Evolutionary conservation across 2,113 vertebrate species (phyloP).

Genomic region (Halichoerus grypus): DNA sequence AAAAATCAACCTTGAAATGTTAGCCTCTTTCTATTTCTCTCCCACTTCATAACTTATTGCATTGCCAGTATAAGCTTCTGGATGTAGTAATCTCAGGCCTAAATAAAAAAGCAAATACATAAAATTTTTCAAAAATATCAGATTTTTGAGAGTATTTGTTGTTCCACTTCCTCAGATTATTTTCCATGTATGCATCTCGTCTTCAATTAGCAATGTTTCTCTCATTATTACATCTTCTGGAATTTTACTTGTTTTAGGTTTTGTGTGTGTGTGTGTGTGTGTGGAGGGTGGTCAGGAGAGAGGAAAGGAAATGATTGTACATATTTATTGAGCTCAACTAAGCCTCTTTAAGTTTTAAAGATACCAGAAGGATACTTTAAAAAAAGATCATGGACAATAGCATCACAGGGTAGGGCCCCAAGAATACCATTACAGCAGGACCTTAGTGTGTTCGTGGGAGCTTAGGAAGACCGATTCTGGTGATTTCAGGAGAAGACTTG

Average conservation of each 20-base stretch:
- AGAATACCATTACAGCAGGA: not conserved
- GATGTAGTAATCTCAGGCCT: not conserved
- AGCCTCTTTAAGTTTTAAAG: constrained; percentile 9
- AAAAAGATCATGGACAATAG: not conserved
- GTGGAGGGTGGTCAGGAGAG: not conserved
- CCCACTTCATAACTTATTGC: not conserved
- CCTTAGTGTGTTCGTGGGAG: not conserved
- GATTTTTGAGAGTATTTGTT: constrained; percentile 20
- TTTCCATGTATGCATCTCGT: not conserved
- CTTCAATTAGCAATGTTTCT: not conserved
- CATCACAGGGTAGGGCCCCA: not conserved
- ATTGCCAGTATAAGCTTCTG: not conserved
- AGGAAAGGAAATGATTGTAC: not conserved
- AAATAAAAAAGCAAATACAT: not conserved
- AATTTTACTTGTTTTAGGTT: not conserved
- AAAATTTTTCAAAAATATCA: not conserved
- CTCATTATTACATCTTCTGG: not conserved
- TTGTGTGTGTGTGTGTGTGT: not conserved
- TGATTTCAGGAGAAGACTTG: not conserved
- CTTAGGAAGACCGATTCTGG: not conserved
- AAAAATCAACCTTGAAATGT: not conserved
- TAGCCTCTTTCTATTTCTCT: not conserved
- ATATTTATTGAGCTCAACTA: not conserved
- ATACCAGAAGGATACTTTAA: not conserved
- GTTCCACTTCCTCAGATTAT: constrained; percentile 6